Evolutionary conservation across 2,797 vertebrate species (phyloP).

Genomic region (Anomalospiza imberbis): DNA sequence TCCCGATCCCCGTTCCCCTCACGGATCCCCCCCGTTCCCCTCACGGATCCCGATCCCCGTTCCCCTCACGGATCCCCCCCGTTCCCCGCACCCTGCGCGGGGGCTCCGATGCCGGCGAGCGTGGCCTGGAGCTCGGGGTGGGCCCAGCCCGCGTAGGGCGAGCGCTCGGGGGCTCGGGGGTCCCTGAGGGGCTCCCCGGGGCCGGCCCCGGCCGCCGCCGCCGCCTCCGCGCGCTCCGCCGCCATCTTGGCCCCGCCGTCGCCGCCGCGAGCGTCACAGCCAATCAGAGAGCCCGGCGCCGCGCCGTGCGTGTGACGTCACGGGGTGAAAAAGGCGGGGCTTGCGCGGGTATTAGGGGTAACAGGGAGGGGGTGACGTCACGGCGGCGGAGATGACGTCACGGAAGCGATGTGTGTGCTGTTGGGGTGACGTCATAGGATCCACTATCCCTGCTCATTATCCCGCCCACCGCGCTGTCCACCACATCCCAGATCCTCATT

Average conservation of each 20-base stretch:
- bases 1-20: too few species aligned
- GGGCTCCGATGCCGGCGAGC: not conserved
- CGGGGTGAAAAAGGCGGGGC: not conserved
- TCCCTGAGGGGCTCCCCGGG: not conserved
- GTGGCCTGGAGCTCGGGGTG: not conserved
- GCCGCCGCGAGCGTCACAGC: not conserved
- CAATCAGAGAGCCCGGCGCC: not conserved
- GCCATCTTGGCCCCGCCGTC: not conserved
- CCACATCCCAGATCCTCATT: not conserved
- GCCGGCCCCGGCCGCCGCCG: not conserved
- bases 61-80: too few species aligned
- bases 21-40: too few species aligned
- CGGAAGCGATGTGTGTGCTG: too few species aligned
- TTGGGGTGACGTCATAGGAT: too few species aligned
- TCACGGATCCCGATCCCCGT: too few species aligned
- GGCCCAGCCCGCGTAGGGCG: not conserved
- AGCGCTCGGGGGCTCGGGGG: not conserved
- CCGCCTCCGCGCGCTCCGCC: not conserved
- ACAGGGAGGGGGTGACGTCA: not conserved
- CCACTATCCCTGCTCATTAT: not conserved
- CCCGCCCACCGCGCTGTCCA: not conserved
- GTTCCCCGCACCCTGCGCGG: not conserved
- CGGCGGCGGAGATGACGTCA: rapidly evolving
- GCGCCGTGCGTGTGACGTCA: not conserved
- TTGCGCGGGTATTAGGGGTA: too few species aligned